phyloP scores from a whole-genome alignment of 92 coral and sea anemone species.

The Muricea muricata region DNA sequence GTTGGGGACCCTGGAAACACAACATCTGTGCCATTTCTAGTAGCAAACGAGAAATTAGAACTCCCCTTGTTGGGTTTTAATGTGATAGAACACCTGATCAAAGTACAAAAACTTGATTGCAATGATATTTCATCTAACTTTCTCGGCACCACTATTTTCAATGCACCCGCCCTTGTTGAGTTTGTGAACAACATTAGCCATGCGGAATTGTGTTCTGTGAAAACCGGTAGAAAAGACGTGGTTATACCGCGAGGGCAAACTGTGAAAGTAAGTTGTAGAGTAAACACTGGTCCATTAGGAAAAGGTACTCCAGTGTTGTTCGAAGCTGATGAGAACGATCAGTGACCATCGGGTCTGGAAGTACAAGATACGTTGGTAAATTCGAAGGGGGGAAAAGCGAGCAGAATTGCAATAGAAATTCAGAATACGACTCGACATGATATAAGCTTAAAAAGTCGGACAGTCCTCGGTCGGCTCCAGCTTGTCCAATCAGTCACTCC shows the following conservation, averaged over 20 bases:
- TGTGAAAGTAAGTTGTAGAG: no score
- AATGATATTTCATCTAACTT: slow-evolving; percentile 29
- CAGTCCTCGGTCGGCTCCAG: slow-evolving; percentile 59
- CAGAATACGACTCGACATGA: slow-evolving; percentile 65
- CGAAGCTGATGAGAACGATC: slow-evolving; percentile 64
- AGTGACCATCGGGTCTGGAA: slow-evolving; percentile 64
- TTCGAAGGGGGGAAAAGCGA: neutral
- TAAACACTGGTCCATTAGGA: slow-evolving; percentile 64
- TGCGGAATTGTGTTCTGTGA: slow-evolving; percentile 35
- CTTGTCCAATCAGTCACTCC: slow-evolving; percentile 73
- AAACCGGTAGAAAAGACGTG: neutral
- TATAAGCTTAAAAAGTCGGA: slow-evolving; percentile 6
- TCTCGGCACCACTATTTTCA: neutral
- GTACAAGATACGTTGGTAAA: slow-evolving; percentile 46
- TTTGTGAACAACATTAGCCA: slow-evolving; percentile 19
- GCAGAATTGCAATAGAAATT: neutral
- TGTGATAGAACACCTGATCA: slow-evolving; percentile 28
- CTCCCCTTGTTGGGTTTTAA: slow-evolving; percentile 6
- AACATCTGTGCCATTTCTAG: slow-evolving; percentile 56
- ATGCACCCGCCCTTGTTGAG: slow-evolving; percentile 48
- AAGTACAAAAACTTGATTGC: neutral
- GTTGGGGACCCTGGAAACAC: slow-evolving; percentile 46
- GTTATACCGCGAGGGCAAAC: slow-evolving; percentile 29
- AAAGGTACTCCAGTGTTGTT: slow-evolving; percentile 69
- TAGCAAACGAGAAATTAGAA: neutral